Percentiles rank a stretch among this genome's conserved stretches.
Evolutionary conservation across 2,797 vertebrate species (phyloP).

Genomic region (Streptopelia turtur): DNA sequence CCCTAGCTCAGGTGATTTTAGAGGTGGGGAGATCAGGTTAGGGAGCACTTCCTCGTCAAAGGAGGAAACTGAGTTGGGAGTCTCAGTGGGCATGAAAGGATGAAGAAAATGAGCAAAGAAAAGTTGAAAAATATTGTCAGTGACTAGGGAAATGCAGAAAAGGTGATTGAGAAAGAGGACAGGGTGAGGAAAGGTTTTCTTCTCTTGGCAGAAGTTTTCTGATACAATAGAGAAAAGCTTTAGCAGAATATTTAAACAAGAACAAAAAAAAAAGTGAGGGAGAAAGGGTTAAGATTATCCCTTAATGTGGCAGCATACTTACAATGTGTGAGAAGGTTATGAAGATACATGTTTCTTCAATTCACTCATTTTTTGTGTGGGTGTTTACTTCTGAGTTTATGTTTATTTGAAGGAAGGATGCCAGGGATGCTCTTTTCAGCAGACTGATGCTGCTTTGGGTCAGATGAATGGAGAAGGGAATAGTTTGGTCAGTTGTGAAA

Average conservation of each 20-base stretch:
- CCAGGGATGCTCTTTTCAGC: neutral
- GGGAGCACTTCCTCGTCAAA: rapidly evolving
- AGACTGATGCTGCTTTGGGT: neutral
- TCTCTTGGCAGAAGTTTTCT: neutral
- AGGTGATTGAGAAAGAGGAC: too few relatives aligned
- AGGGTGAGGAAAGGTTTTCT: neutral
- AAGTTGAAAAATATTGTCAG: neutral
- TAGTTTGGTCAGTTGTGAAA: neutral
- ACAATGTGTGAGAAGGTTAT: neutral
- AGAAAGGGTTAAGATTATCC: neutral
- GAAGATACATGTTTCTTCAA: neutral
- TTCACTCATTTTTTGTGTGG: neutral
- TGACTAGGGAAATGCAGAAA: neutral
- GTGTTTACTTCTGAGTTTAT: neutral
- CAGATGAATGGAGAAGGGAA: neutral
- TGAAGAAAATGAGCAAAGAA: neutral
- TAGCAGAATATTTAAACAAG: too few relatives aligned
- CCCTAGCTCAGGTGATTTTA: neutral
- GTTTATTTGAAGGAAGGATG: neutral
- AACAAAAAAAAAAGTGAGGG: neutral
- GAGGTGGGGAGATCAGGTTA: neutral
- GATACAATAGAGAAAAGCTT: neutral
- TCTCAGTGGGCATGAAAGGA: neutral
- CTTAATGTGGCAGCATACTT: neutral
- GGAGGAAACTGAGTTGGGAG: neutral